Base-by-base conservation (phyloP, 1,140 invertebrate species). In the Brachionus plicatilis region DNA sequence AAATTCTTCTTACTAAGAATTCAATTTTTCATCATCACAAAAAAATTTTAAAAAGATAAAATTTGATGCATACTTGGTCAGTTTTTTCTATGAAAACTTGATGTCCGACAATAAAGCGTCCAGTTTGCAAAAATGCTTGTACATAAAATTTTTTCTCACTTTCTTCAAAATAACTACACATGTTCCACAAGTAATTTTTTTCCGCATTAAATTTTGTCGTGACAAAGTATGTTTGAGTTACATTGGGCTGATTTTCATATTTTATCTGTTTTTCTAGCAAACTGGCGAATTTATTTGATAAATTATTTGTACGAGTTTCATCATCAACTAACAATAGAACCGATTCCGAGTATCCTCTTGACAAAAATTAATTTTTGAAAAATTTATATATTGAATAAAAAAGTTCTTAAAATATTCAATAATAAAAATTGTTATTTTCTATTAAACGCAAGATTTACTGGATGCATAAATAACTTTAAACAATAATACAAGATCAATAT, bases 201-300 rank as follows among this genome's bases (percentile, higher is more conserved):
- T 82, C 79, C 24, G 79, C 41, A 41, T 82, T 82, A 68, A 82
- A 68, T 24, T 82, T 82, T 29, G 65, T 82, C 53, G 66, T 82
- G 9, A 82, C 53, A 47, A 82, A 82, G 37, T 65, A 17, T 37
- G 29, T 65, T 65, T 50, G 11, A 29, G 27, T 33, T 76, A 11
- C 1, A 12, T 33, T 24, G 7, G 12, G 0, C 24, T 20, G 7
- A 47, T 12, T 3, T 6, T 50, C 72, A 12, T 76, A 76, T 50
- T 27, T 50, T 11, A 76, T 76, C 7, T 76, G 72, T 9, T 76
- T 76, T 76, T 50, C 72, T 50, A 76, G 3, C 8, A 76, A 24
- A 29, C 2, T 24, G 5, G 72, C 17, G 27, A 76, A 53, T 50
- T 50, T 47, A 6, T 11, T 20, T 2, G 72, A 50, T 12, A 76